Conservation (phyloP, 2,113 vertebrate species). For the Ailuropoda melanoleuca region DNA sequence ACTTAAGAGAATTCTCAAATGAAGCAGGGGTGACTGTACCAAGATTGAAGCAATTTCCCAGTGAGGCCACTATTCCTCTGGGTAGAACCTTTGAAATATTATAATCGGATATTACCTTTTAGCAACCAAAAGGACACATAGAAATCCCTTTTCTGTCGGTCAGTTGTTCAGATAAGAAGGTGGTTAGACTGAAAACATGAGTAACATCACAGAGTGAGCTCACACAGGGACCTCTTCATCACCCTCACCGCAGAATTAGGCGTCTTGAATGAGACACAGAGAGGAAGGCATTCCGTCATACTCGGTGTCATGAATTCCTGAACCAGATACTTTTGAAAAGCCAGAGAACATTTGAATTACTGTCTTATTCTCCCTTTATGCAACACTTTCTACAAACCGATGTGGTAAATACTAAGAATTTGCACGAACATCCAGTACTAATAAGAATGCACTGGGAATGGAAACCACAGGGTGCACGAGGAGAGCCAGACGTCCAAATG, state of each 20-base stretch:
- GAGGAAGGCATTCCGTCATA: neutral
- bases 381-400: neutral
- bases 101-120: neutral
- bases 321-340: slow-evolving; percentile 3
- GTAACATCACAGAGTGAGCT: neutral
- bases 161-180: neutral
- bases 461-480: neutral
- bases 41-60: neutral
- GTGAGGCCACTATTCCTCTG: neutral
- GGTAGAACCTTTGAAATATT: neutral
- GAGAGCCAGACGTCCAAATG: neutral
- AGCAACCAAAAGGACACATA: neutral
- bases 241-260: neutral
- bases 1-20: neutral
- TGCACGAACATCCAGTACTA: neutral
- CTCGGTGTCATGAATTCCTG: neutral
- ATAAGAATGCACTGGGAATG: neutral
- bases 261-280: neutral
- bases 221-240: neutral
- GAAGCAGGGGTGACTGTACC: neutral
- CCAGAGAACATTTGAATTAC: neutral
- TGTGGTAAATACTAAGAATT: slow-evolving; percentile 1
- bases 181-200: neutral
- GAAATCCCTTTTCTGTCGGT: neutral
- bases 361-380: slow-evolving; percentile 13